Percentiles rank a stretch among this genome's conserved stretches.
phyloP scores from a whole-genome alignment of 2,797 vertebrate genomes.

The Enteromius fasciolatus region DNA sequence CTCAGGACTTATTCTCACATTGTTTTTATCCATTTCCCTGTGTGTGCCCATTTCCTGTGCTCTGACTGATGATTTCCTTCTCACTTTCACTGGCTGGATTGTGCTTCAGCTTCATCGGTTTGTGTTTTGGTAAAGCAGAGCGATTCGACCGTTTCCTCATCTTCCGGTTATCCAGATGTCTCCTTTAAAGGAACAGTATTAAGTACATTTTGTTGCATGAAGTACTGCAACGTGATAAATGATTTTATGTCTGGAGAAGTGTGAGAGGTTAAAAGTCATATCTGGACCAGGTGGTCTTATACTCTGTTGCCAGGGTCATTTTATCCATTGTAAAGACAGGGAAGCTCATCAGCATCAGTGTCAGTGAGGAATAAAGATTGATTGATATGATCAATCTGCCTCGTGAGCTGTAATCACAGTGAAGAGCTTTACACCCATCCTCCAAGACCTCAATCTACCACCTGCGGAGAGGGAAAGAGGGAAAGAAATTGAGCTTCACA shows the following conservation, averaged over 20 bases:
- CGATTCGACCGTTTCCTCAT: not conserved
- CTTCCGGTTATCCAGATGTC: slow-evolving; percentile 20
- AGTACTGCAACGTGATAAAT: not conserved
- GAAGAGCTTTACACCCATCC: slow-evolving; percentile 41
- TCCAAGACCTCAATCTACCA: slow-evolving; percentile 53
- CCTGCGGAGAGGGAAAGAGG: slow-evolving; percentile 56
- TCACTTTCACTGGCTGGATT: slow-evolving; percentile 39
- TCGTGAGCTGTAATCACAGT: slow-evolving; percentile 45
- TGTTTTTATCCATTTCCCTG: slow-evolving; percentile 29
- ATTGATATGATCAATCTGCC: slow-evolving; percentile 51
- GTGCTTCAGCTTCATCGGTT: slow-evolving; percentile 33
- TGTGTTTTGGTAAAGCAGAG: slow-evolving; percentile 16
- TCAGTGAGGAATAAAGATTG: slow-evolving; percentile 39
- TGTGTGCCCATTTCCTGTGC: slow-evolving; percentile 38
- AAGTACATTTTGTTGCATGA: slow-evolving; percentile 12
- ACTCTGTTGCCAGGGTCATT: slow-evolving; percentile 27
- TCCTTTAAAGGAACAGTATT: slow-evolving; percentile 19
- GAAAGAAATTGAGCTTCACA: slow-evolving; percentile 42
- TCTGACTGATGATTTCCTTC: slow-evolving; percentile 37
- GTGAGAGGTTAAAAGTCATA: slow-evolving; percentile 35
- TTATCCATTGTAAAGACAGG: slow-evolving; percentile 35
- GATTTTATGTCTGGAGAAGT: slow-evolving; percentile 13
- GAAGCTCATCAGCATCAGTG: slow-evolving; percentile 49
- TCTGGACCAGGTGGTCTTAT: slow-evolving; percentile 37
- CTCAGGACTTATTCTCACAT: slow-evolving; percentile 37